Evolutionary conservation across 2,113 vertebrate genomes (phyloP).

Genomic region (Coracopsis vasa): DNA sequence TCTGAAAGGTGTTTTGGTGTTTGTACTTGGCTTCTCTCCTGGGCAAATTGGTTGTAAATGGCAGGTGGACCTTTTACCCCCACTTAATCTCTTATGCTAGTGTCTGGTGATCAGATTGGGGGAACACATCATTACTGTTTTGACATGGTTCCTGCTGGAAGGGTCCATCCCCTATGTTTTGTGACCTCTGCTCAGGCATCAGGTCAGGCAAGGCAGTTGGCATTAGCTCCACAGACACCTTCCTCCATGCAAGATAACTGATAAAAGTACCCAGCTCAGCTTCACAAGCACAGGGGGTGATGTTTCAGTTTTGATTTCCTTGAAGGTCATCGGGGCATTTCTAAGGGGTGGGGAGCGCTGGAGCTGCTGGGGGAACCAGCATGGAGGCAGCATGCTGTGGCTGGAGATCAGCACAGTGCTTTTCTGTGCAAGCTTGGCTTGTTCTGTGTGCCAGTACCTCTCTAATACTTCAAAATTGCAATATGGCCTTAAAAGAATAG

Average conservation of each 20-base stretch:
- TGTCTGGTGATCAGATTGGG: neutral
- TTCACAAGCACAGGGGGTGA: fast-evolving
- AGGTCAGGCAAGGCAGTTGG: neutral
- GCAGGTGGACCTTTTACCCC: neutral
- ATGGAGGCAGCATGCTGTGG: fast-evolving
- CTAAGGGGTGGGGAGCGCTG: neutral
- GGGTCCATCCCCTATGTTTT: fast-evolving
- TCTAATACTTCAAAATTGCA: neutral
- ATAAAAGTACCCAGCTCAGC: neutral
- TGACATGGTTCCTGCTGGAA: neutral
- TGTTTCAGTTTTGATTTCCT: fast-evolving
- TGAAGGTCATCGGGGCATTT: fast-evolving
- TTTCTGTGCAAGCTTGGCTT: fast-evolving
- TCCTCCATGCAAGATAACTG: fast-evolving
- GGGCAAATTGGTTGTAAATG: fast-evolving
- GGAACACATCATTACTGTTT: fast-evolving
- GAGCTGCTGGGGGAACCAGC: neutral
- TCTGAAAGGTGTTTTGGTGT: neutral
- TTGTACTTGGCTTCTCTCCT: neutral
- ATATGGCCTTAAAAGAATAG: neutral
- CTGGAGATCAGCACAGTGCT: fast-evolving
- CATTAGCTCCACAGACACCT: fast-evolving
- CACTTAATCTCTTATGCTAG: neutral
- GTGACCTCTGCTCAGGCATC: neutral
- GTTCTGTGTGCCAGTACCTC: fast-evolving